Base-by-base conservation (phyloP, 2,113 vertebrate genomes). In the Tupaia chinensis region DNA sequence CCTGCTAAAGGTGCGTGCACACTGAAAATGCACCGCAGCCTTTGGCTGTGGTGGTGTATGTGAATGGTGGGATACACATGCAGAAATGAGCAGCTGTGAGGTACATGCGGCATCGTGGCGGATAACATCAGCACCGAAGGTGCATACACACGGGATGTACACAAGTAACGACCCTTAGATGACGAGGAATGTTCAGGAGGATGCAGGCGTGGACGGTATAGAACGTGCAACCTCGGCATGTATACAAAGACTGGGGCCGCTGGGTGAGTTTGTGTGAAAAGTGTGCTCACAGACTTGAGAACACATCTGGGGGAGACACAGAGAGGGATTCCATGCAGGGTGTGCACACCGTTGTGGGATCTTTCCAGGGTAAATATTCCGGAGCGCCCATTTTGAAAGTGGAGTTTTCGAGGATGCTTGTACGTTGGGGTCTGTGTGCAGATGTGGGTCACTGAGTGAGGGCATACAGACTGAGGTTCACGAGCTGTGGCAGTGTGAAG, bases 241-340 rank as follows among this genome's bases (percentile, higher is more conserved):
- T 5, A 3, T 60, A 3, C n/a, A 14, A 17, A 69, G 53, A 82
- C 3, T 4, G 13, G 23, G 63, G 72, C 14, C 0, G 0, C 2
- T 22, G 7, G 72, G 17, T 20, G 29, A 4, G 0, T 15, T 56
- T 1, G 0, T 10, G 0, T 34, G 58, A 82, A 68, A 34, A 1
- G 16, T 4, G 2, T 66, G 22, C 34, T n/a, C 53, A 54, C 29
- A 72, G 77, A 32, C 76, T 82, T 16, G 29, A 79, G 79, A 79
- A 3, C 1, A 6, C 23, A 70, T 58, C 27, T 73, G 0, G 2
- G 29, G 54, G 70, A 69, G 60, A 17, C 0, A 2, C 15, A 22
- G 63, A 73, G 13, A 25, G 11, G 6, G 17, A 11, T 20, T 1
- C 9, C 10, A 6, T 22, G 44, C 23, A 44, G 78, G 54, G 17